These are phyloP conservation scores for Syngnathus typhle DNA, from an alignment of 2,113 vertebrate species.

Conservation along the genomic window DNA sequence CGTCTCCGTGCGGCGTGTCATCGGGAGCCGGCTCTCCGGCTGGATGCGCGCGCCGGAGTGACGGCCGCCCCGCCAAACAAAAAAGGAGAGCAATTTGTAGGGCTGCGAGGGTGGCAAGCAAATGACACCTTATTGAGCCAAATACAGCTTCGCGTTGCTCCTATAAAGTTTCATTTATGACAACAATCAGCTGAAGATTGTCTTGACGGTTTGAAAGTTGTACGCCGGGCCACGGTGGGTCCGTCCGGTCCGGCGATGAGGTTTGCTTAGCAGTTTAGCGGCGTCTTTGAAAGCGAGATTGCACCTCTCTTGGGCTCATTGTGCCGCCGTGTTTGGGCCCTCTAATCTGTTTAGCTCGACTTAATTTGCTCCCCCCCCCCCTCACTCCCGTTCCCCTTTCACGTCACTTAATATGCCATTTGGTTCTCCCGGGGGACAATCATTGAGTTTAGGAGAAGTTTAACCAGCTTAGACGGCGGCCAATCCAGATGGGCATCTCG, in stretches of 20 bases:
- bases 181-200: too few species aligned
- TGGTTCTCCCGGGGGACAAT: slow-evolving; percentile 96
- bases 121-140: neutral
- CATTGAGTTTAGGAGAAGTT: slow-evolving; percentile 99
- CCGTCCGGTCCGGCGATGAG: slow-evolving; percentile 72
- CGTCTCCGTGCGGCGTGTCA: slow-evolving; percentile 68
- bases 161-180: too few species aligned
- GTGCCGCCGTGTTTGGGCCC: slow-evolving; percentile 77
- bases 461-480: slow-evolving; percentile 95
- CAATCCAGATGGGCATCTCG: slow-evolving; percentile 97
- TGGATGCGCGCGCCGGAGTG: slow-evolving; percentile 47
- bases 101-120: neutral
- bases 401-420: slow-evolving; percentile 95
- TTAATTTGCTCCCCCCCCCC: slow-evolving; percentile 78
- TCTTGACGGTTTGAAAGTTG: too few species aligned
- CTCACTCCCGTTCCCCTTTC: slow-evolving; percentile 83
- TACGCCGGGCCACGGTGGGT: slow-evolving; percentile 58
- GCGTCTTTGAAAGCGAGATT: slow-evolving; percentile 79
- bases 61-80: slow-evolving; percentile 31
- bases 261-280: slow-evolving; percentile 80
- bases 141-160: too few species aligned
- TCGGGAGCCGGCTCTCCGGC: slow-evolving; percentile 47
- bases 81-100: neutral
- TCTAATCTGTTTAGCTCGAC: slow-evolving; percentile 97
- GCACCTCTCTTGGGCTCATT: slow-evolving; percentile 76